Base-by-base conservation (phyloP, 2,797 vertebrate genomes). In the Decapterus maruadsi region DNA sequence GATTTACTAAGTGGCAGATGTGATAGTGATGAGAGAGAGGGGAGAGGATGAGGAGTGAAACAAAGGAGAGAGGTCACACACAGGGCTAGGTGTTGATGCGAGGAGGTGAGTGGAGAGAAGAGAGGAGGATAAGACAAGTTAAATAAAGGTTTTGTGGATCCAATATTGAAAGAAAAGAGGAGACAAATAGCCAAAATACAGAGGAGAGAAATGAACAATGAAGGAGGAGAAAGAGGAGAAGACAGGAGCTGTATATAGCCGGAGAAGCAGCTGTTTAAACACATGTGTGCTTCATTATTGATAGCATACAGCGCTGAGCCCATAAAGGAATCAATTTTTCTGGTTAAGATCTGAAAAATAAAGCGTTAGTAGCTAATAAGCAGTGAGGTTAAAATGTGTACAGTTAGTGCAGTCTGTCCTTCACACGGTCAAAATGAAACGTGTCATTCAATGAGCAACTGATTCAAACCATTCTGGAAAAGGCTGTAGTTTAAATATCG, bases 1-100 rank as follows among this genome's bases (percentile, higher is more conserved):
- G 80, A 92, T 91, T 92, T 89, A 85, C 69, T 74, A 81, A 88
- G 67, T 86, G 87, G 86, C 82, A 82, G 77, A 84, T 69, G 82
- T 86, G 89, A 87, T 76, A 63, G 71, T 72, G 90, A 90, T 8
- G 78, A 89, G 81, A 73, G 81, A 77, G 62, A 59, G 53, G 66
- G 80, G 78, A 48, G 57, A 48, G 57, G 83, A 92, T 72, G 77
- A 83, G 73, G 83, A 87, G 42, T 31, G 29, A 84, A 82, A 68
- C 29, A 65, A 70, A 77, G 58, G 54, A 68, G 58, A 67, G 67
- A 65, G 79, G 69, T 78, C 74, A 26, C 72, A 69, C 29, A 26
- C 31, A 46, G 61, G 83, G 58, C 77, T 55, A 20, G 69, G 76
- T 87, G 87, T 73, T 90, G 87, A 92, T 80, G 58, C 5, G 36